Evolutionary conservation across 2,113 vertebrate genomes (phyloP), one percentile per base, ranked within the genome.

Genomic region (Myrmophylax atrothorax): DNA sequence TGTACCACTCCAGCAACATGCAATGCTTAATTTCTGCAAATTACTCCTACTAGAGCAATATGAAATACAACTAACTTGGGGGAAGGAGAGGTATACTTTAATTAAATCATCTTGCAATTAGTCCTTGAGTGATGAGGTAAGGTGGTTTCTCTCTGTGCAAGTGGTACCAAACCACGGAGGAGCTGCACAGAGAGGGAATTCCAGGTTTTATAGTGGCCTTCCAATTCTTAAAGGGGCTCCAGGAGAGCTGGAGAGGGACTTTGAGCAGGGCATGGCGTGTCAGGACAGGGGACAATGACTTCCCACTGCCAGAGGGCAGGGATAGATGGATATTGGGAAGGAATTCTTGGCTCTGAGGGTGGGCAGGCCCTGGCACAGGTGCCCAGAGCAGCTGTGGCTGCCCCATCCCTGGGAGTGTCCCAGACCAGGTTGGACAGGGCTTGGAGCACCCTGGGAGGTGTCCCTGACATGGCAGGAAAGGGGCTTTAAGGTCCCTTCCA

Each of bases 41-140:
- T 98, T 96, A 94, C 97, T 98, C 98, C 97, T 97, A 95, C 97
- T 97, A 98, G 97, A 98, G 96, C 97, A 94, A 97, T 98, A 98
- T 98, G 98, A 98, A 98, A 98, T 98, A 97, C 97, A 98, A 80
- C 97, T 98, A 97, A 98, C 97, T 97, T 95, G 97, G 94, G 98
- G 97, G 96, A 96, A 97, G 97, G 96, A 95, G 95, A 93, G 97
- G 94, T 98, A 87, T 97, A 35, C 96, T 97, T 98, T 98, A 98
- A 98, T 98, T 98, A 98, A 98, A 96, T 98, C 97, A 98, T 97
- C 95, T 97, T 18, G 76, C 97, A 98, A 98, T 98, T 98, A 98
- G 97, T 96, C 96, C 95, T 97, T 98, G 98, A 98, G 95, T 98
- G 97, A 98, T 98, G 97, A 98, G 96, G 78, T 95, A 93, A 96